These are phyloP conservation scores for Dione juno DNA, from an alignment of 2,888 invertebrate species.

Conservation along the genomic window DNA sequence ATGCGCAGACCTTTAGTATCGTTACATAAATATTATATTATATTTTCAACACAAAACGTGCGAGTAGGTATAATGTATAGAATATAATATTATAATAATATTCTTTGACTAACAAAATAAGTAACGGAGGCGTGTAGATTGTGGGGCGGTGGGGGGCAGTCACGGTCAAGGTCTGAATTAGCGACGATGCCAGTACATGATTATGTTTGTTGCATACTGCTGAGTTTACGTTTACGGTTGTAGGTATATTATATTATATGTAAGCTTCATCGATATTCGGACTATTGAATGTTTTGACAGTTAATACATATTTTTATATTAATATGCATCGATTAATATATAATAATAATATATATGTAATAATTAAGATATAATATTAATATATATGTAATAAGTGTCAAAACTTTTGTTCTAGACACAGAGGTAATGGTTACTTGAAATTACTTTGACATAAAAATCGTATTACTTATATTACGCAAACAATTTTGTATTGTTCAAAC, in stretches of 20 bases:
- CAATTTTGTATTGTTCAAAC: too few relatives aligned
- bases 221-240: conserved; percentile 52
- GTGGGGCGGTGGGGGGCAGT: conserved; percentile 50
- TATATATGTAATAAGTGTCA: too few relatives aligned
- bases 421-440: too few relatives aligned
- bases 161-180: conserved; percentile 77
- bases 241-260: conserved; percentile 38
- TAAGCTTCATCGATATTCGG: conserved; percentile 27
- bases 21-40: too few relatives aligned
- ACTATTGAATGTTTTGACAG: conserved; percentile 17
- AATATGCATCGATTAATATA: too few relatives aligned
- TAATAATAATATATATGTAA: too few relatives aligned
- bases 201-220: conserved; percentile 56
- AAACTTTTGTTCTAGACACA: too few relatives aligned
- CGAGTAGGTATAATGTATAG: conserved; percentile 1
- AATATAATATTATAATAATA: conserved; percentile 19
- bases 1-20: too few relatives aligned
- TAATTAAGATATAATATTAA: too few relatives aligned
- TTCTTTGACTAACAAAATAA: conserved; percentile 47
- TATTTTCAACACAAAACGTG: too few relatives aligned
- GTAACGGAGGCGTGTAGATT: conserved; percentile 49
- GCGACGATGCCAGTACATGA: conserved; percentile 56
- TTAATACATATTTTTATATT: conserved; percentile 28
- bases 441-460: too few relatives aligned
- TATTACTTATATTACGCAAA: too few relatives aligned